Percentiles rank a stretch among this genome's conserved stretches.
Evolutionary conservation across 2,113 vertebrate genomes (phyloP).

Genomic region (Recurvirostra avosetta): DNA sequence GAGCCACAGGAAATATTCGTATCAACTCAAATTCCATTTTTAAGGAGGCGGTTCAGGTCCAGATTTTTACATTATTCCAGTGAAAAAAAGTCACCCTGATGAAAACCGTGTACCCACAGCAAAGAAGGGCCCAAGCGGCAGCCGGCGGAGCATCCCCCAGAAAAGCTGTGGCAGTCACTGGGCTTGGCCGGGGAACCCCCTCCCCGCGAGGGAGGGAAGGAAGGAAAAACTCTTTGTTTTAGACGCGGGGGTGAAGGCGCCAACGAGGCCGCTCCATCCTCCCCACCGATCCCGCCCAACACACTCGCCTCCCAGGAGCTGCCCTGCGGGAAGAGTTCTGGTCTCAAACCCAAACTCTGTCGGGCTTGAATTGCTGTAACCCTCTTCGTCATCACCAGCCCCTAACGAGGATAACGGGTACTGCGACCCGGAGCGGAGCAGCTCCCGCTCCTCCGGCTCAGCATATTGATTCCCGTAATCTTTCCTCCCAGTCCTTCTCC

Average conservation of each 20-base stretch:
- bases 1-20: slow-evolving; percentile 27
- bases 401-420: neutral
- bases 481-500: neutral
- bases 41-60: neutral
- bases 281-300: neutral
- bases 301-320: no score
- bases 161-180: rapidly evolving
- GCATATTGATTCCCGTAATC: neutral
- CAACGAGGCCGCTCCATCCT: rapidly evolving
- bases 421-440: neutral
- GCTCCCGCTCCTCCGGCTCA: neutral
- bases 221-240: neutral
- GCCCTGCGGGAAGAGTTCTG: neutral
- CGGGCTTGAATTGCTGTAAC: neutral
- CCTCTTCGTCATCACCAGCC: neutral
- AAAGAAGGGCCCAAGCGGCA: neutral
- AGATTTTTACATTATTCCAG: neutral
- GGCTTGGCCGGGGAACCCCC: neutral
- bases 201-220: neutral
- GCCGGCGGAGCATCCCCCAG: rapidly evolving
- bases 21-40: neutral
- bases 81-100: neutral
- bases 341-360: neutral
- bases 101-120: neutral
- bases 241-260: neutral